These are phyloP conservation scores for Scaptomyza flava DNA, from an alignment of 2,888 invertebrate species.

Conservation along the genomic window DNA sequence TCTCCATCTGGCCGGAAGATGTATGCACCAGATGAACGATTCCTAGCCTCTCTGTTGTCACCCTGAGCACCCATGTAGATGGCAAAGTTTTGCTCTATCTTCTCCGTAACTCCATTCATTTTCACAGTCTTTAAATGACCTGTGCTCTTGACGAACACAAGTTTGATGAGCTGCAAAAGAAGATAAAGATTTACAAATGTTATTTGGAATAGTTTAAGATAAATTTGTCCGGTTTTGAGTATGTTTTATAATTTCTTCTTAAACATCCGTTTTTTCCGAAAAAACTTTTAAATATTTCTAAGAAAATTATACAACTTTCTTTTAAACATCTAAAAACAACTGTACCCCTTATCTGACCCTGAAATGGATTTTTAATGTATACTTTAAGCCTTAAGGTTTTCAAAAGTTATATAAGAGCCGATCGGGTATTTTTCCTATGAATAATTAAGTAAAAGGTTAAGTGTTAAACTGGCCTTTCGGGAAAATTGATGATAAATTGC, in stretches of 20 bases:
- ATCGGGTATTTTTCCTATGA: no score
- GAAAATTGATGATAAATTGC: neutral
- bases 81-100: constrained; percentile 87
- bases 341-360: no score
- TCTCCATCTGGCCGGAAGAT: constrained; percentile 90
- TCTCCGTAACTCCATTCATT: constrained; percentile 77
- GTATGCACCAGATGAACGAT: constrained; percentile 96
- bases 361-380: no score
- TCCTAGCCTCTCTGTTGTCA: constrained; percentile 86
- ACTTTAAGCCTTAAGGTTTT: neutral
- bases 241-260: no score
- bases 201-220: no score
- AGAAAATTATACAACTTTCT: no score
- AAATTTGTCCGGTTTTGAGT: no score
- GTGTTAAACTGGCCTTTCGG: no score
- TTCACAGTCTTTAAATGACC: constrained; percentile 66
- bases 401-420: neutral
- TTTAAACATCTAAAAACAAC: no score
- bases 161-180: constrained; percentile 68
- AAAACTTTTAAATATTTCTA: no score
- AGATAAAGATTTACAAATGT: neutral
- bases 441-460: no score
- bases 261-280: no score
- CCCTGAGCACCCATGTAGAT: constrained; percentile 90
- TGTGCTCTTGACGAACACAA: constrained; percentile 61